Evolutionary conservation across 2,113 vertebrate genomes (phyloP), one percentile per base, ranked within the genome.

Genomic region (Grallaria varia): DNA sequence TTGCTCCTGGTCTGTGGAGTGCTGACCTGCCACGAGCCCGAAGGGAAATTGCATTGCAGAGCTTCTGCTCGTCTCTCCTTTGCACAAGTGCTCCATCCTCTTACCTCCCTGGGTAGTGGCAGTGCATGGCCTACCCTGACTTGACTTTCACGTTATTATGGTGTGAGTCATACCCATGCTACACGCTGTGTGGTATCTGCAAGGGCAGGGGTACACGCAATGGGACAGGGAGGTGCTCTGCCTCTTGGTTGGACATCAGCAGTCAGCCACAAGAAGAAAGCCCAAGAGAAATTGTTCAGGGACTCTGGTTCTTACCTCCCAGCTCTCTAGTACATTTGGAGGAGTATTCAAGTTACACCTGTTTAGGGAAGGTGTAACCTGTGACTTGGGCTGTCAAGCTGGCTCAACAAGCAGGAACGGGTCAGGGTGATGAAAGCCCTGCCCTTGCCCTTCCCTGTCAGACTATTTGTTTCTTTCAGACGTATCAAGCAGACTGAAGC

Each of bases 301-400:
- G 56, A n/a, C 56, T 84, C 50, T 31, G 60, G 27, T 53, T 89
- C 73, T 75, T 74, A 25, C 6, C 4, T 86, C 56, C 22, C 25
- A 12, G 49, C 79, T 93, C 64, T 90, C 66, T 66, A 42, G 76
- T 37, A 55, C 37, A 20, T 25, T 50, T 58, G 45, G 66, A 93
- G 58, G 73, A 95, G 53, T 30, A 84, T 93, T 86, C 92, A 68
- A 95, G 92, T 94, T 94, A 37, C 95, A 95, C 92, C 49, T 92
- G 93, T 95, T 96, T 93, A 60, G 76, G 82, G 83, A 95, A 97
- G 96, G 90, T 91, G 90, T 90, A 84, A 96, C 96, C 80, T 96
- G 85, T 93, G 64, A 93, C 83, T 93, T 72, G 90, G 90, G 92
- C 83, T 96, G 96, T 93, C 14, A 47, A 90, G 95, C 96, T 96